Conservation (phyloP, 2,888 invertebrate genomes). For the Crepidodera aurea region DNA sequence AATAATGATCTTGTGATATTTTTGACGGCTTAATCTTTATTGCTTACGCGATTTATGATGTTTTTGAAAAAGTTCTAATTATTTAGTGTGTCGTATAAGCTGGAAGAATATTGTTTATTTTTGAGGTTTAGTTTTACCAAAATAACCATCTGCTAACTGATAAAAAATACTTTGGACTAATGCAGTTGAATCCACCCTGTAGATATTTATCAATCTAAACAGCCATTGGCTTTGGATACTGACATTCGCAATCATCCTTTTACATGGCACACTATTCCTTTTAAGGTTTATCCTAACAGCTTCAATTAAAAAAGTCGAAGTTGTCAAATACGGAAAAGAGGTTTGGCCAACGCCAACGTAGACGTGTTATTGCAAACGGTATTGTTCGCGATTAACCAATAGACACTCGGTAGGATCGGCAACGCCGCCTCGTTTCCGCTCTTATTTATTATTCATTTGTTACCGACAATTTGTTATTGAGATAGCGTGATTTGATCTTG, state of each 20-base stretch:
- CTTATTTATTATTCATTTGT: constrained; percentile 35
- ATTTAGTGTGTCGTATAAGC: too few species aligned
- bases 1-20: background rate
- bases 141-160: too few species aligned
- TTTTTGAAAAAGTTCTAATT: too few species aligned
- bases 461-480: constrained; percentile 39
- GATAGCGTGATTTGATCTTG: constrained; percentile 35
- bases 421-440: constrained; percentile 37
- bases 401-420: constrained; percentile 27
- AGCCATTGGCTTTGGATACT: constrained; percentile 7
- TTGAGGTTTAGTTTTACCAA: too few species aligned
- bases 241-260: constrained; percentile 16
- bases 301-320: constrained; percentile 28
- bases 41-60: too few species aligned
- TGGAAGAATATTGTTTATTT: too few species aligned
- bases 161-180: too few species aligned
- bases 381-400: constrained; percentile 40
- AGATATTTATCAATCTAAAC: background rate
- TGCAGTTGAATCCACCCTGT: too few species aligned
- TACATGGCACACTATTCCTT: constrained; percentile 24
- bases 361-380: constrained; percentile 44
- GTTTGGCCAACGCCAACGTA: constrained; percentile 50
- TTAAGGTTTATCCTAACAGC: constrained; percentile 35
- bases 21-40: background rate
- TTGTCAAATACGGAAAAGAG: constrained; percentile 46